Evolutionary conservation across 2,113 vertebrate species (phyloP).

Genomic region (Eurystomus gularis): DNA sequence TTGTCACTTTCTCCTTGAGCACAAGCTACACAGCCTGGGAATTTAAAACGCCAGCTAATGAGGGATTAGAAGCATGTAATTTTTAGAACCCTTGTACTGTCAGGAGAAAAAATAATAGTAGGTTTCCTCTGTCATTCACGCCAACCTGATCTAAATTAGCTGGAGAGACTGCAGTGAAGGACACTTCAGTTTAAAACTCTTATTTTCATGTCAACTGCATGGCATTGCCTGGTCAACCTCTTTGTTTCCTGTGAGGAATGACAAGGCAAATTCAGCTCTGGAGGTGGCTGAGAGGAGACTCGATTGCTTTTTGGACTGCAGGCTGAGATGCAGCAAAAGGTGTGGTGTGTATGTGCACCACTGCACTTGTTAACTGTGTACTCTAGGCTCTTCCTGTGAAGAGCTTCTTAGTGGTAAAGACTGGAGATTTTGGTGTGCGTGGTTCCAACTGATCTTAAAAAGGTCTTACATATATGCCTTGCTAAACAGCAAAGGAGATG

Average conservation of each 20-base stretch:
- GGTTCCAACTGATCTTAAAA: not conserved
- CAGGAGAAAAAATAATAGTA: constrained; percentile 20
- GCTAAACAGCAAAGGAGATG: not conserved
- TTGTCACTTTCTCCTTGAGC: constrained; percentile 49
- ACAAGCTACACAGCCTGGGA: not conserved
- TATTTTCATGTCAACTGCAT: not conserved
- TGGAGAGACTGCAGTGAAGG: constrained; percentile 34
- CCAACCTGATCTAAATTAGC: constrained; percentile 37
- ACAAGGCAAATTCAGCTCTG: not conserved
- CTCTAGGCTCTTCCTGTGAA: not conserved
- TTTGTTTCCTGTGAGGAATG: not conserved
- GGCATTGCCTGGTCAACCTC: not conserved
- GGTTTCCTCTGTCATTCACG: constrained; percentile 23
- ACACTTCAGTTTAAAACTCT: constrained; percentile 16
- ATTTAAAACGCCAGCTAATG: constrained; percentile 41
- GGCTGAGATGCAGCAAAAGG: not conserved
- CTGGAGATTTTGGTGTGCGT: not conserved
- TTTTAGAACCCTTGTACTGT: constrained; percentile 43
- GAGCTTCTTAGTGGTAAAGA: not conserved
- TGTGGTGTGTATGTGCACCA: fast-evolving
- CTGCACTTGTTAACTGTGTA: not conserved
- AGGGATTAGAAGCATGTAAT: constrained; percentile 49
- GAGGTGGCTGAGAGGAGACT: not conserved
- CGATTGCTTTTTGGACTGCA: not conserved
- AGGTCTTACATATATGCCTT: not conserved